A percentile compares a stretch with the other conserved stretches of the same genome.
These are phyloP conservation scores for Anas platyrhynchos DNA, from an alignment of 2,113 vertebrate genomes.

Conservation along the genomic window DNA sequence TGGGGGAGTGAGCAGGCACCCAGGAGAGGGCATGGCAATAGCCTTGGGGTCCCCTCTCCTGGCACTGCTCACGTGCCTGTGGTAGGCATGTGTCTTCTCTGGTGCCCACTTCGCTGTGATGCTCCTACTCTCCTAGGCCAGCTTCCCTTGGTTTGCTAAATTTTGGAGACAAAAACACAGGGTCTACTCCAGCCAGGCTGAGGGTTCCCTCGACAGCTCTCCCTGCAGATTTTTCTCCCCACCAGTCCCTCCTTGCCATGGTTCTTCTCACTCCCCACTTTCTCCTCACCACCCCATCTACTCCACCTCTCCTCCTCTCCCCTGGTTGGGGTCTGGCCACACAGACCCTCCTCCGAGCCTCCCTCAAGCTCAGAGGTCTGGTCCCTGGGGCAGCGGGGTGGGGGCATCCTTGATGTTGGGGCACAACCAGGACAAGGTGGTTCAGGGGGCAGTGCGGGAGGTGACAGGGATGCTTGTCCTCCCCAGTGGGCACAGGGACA, in stretches of 20 bases:
- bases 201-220: neutral
- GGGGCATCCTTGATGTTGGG: neutral
- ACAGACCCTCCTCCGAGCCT: neutral
- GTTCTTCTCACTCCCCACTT: neutral
- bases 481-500: fast-evolving
- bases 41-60: neutral
- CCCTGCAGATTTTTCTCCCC: neutral
- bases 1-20: neutral
- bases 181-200: neutral
- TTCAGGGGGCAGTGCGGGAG: neutral
- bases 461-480: neutral
- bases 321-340: neutral
- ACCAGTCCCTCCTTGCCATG: neutral
- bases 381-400: neutral
- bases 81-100: fast-evolving
- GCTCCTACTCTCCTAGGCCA: neutral
- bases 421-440: neutral
- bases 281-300: neutral
- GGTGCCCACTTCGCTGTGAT: neutral
- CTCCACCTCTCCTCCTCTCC: neutral
- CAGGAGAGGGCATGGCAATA: neutral
- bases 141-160: neutral
- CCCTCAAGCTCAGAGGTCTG: neutral
- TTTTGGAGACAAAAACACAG: neutral
- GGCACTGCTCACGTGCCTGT: neutral